Conservation (phyloP, 2,888 invertebrate species). For the Troglohyphantes excavatus region DNA sequence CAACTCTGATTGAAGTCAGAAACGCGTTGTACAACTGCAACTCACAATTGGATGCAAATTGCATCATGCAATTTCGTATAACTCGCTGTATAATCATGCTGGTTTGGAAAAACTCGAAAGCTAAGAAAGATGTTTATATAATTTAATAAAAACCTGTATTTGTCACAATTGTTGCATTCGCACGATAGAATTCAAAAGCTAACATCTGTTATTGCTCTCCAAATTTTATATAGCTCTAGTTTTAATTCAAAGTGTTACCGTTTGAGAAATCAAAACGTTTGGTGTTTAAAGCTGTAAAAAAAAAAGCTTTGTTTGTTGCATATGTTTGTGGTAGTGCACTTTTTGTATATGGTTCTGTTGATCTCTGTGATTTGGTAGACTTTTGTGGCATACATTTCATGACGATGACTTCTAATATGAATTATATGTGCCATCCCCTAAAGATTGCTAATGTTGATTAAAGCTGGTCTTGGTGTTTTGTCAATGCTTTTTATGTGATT, state of each 20-base stretch:
- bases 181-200: slow-evolving; percentile 54
- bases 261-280: slow-evolving; percentile 47
- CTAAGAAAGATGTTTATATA: not conserved
- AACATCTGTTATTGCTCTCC: slow-evolving; percentile 45
- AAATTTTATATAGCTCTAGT: slow-evolving; percentile 62
- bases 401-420: slow-evolving; percentile 24
- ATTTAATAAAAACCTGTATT: slow-evolving; percentile 27
- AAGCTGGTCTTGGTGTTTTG: slow-evolving; percentile 66
- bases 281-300: slow-evolving; percentile 52
- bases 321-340: slow-evolving; percentile 68
- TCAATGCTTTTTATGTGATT: slow-evolving; percentile 73
- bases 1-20: too few species aligned
- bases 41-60: too few species aligned
- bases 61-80: too few species aligned
- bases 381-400: slow-evolving; percentile 54
- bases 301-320: slow-evolving; percentile 53
- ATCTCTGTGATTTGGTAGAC: slow-evolving; percentile 54
- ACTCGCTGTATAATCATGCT: too few species aligned
- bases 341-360: slow-evolving; percentile 51
- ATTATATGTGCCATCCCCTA: slow-evolving; percentile 42
- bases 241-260: slow-evolving; percentile 32
- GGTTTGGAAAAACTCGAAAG: too few species aligned
- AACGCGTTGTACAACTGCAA: too few species aligned
- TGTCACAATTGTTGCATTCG: slow-evolving; percentile 59
- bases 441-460: slow-evolving; percentile 58